Base-by-base conservation (phyloP, 2,113 vertebrate genomes). In the Mesembrinibis cayennensis region DNA sequence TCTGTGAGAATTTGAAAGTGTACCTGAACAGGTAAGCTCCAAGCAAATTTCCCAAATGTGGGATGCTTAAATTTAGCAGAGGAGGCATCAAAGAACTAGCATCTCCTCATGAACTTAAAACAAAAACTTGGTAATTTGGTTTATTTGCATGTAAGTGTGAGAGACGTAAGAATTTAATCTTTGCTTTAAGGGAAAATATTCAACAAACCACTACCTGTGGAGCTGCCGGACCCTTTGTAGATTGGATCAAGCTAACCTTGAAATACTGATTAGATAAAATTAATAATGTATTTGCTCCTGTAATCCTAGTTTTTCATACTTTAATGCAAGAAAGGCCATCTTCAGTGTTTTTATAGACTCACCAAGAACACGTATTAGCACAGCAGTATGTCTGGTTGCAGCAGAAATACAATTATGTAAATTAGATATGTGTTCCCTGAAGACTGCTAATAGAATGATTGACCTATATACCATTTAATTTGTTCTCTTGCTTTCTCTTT, bases 351-450 rank as follows among this genome's bases (percentile, higher is more conserved):
- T 95, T 94, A 85, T 81, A 85, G 93, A 82, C 69, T 96, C 78
- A 89, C 91, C 62, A 96, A 87, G 94, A 96, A 97, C 84, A 94
- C 76, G 85, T 87, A 96, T 97, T 83, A 96, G 90, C 97, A 90
- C 96, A 98, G 97, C 95, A 95, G 95, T 96, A 73, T 67, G 87
- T 97, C 96, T 97, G 91, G 89, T 55, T 96, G 97, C 94, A 95
- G 97, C 91, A 96, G 96, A 98, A 98, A 98, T 97, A 98, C 97
- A 98, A 98, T 98, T 98, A 98, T 97, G 98, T 34, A 98, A 98
- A 98, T 98, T 36, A 97, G 96, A 32, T 88, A 59, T 81, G 82
- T 83, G 90, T 34, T 98, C 97, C 97, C 98, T 81, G 95, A 97
- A 97, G 97, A 97, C 94, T 97, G 90, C 93, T 98, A 98, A 98